These are phyloP conservation scores for Drosophila equinoxialis DNA, from an alignment of 1,140 invertebrate species.

Conservation along the genomic window DNA sequence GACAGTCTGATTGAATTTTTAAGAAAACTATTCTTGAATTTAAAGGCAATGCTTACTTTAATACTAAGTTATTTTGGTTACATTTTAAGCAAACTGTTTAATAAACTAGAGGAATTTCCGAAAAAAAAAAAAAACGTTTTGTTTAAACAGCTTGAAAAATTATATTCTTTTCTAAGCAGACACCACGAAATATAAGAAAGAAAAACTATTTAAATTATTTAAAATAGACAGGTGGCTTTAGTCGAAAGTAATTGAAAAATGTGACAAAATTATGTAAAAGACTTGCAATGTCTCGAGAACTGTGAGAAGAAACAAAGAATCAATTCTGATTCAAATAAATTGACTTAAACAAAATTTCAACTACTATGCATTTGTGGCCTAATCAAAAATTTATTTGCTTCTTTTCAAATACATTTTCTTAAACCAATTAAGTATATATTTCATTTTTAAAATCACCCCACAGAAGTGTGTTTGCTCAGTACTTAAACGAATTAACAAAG, in stretches of 20 bases:
- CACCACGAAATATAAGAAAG: background rate
- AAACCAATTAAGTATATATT: background rate
- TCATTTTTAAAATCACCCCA: too few relatives aligned
- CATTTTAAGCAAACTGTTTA: background rate
- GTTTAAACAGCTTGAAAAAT: slow-evolving; percentile 2
- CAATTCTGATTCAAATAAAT: too few relatives aligned
- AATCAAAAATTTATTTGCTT: too few relatives aligned
- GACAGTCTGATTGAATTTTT: slow-evolving; percentile 4
- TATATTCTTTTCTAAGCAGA: background rate
- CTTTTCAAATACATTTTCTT: background rate
- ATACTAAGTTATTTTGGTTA: background rate
- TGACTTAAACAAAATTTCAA: too few relatives aligned
- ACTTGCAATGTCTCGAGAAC: too few relatives aligned
- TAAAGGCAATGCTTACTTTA: background rate
- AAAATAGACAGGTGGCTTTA: too few relatives aligned
- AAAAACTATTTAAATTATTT: background rate
- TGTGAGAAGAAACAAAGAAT: too few relatives aligned
- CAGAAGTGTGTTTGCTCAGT: too few relatives aligned
- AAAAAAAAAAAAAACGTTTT: background rate
- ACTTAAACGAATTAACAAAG: too few relatives aligned
- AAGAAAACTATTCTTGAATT: slow-evolving; percentile 13
- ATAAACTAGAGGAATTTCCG: background rate
- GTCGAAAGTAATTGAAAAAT: too few relatives aligned
- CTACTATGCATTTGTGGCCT: too few relatives aligned
- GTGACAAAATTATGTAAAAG: too few relatives aligned